A percentile compares a stretch with the other conserved stretches of the same genome.
phyloP scores from a whole-genome alignment of 2,888 invertebrate species.

The Eupithecia vulgata region DNA sequence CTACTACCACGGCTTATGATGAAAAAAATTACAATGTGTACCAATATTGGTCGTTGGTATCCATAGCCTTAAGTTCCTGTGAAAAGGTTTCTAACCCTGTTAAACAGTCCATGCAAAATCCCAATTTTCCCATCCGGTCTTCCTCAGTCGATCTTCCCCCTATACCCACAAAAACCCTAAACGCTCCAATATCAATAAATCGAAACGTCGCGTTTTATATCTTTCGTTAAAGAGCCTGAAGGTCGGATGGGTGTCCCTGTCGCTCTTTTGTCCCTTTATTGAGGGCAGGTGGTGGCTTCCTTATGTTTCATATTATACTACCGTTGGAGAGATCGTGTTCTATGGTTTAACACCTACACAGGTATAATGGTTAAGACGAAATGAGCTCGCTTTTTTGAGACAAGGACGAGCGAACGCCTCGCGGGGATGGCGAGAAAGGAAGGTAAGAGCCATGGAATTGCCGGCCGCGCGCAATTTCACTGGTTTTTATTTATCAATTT shows the following conservation, averaged over 20 bases:
- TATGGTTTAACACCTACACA: not conserved
- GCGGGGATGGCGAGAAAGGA: no score
- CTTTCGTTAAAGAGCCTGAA: constrained; percentile 29
- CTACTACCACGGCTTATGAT: no score
- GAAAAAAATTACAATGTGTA: not conserved
- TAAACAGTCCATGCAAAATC: not conserved
- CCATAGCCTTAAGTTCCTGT: not conserved
- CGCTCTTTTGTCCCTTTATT: constrained; percentile 8
- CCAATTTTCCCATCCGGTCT: constrained; percentile 11
- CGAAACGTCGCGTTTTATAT: constrained; percentile 30
- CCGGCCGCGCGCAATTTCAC: no score
- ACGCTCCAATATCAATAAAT: constrained; percentile 36
- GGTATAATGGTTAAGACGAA: no score
- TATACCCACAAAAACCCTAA: constrained; percentile 2
- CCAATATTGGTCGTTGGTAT: not conserved
- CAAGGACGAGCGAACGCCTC: no score
- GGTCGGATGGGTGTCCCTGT: constrained; percentile 10
- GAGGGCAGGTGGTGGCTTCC: constrained; percentile 16
- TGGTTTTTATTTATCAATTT: no score
- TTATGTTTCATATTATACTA: not conserved
- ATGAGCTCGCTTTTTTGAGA: no score
- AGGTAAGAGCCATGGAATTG: no score
- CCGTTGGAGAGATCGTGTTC: not conserved
- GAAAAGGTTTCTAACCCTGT: not conserved
- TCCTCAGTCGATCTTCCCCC: not conserved